Percentiles rank a stretch among this genome's conserved stretches.
Conservation (phyloP, 2,797 vertebrate species). For the Bufotes viridis region DNA sequence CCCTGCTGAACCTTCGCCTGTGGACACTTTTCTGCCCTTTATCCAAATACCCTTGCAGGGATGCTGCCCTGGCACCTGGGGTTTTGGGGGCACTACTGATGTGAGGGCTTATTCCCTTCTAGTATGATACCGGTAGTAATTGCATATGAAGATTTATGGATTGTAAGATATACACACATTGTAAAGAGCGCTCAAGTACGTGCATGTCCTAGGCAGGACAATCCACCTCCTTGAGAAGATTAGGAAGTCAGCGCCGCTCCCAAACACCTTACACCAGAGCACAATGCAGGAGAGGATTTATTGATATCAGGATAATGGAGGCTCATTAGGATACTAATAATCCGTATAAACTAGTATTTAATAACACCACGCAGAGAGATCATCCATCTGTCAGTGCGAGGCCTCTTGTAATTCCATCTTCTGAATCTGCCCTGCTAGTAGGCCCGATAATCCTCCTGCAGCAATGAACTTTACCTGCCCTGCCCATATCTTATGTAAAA, state of each 20-base stretch:
- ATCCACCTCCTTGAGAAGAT: slow-evolving; percentile 14
- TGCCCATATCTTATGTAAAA: not conserved
- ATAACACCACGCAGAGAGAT: not conserved
- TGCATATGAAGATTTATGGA: slow-evolving; percentile 1
- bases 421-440: not conserved
- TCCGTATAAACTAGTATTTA: slow-evolving; percentile 23
- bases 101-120: not conserved
- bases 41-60: not conserved
- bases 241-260: slow-evolving; percentile 20
- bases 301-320: slow-evolving; percentile 34
- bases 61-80: not conserved
- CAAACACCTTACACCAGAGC: not conserved
- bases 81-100: not conserved
- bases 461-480: not conserved
- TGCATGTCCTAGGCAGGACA: slow-evolving; percentile 24
- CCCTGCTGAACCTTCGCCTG: too few species aligned
- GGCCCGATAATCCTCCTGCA: not conserved
- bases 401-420: not conserved
- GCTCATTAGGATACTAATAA: slow-evolving; percentile 21
- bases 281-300: slow-evolving; percentile 15
- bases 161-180: not conserved
- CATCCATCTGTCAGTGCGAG: not conserved
- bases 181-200: not conserved
- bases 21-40: not conserved
- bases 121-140: not conserved